Conservation (phyloP, 2,888 invertebrate genomes). For the Heliconius sara region DNA sequence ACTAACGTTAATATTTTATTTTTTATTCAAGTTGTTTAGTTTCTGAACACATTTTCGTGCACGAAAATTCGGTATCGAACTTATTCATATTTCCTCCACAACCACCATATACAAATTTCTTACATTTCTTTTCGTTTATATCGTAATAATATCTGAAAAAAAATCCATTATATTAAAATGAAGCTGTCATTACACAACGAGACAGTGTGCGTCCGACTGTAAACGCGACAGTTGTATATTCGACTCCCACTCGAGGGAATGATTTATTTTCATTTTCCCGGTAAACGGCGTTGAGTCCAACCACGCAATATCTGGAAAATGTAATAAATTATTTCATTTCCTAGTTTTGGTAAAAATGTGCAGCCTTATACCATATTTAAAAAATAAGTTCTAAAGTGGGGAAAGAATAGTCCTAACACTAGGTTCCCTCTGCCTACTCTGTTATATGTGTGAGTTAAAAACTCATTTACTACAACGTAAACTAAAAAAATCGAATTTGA, state of each 20-base stretch:
- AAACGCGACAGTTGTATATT: neutral
- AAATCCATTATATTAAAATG: neutral
- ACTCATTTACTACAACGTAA: no score
- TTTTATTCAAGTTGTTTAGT: neutral
- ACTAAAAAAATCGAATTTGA: no score
- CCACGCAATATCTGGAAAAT: no score
- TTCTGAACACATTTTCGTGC: constrained; percentile 34
- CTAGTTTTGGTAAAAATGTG: no score
- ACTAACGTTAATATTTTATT: neutral
- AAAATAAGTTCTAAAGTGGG: no score
- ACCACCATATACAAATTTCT: constrained; percentile 64
- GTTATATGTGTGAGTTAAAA: no score
- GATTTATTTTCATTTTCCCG: neutral
- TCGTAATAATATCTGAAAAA: constrained; percentile 63
- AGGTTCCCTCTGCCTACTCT: no score
- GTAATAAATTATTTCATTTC: no score
- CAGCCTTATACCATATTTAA: no score
- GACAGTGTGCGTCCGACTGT: neutral
- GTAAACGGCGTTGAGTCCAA: neutral
- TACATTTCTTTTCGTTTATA: constrained; percentile 57
- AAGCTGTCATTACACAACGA: neutral
- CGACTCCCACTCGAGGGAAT: neutral
- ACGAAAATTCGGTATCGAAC: constrained; percentile 51
- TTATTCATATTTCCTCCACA: constrained; percentile 69
- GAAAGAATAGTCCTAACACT: no score